phyloP scores from a whole-genome alignment of 2,113 vertebrate species.

The Noctilio leporinus region DNA sequence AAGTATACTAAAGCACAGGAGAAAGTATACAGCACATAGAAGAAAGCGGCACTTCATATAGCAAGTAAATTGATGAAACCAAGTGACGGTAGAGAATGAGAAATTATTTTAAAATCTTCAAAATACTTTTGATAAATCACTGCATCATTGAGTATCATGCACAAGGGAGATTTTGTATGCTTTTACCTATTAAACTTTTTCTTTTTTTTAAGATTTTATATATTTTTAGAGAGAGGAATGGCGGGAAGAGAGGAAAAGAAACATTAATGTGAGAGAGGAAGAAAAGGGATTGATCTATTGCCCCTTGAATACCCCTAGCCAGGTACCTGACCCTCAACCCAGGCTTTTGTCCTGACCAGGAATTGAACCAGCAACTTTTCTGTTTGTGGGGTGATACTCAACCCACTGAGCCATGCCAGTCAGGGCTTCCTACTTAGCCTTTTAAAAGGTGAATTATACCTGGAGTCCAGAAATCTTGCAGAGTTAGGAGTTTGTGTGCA shows the following conservation, averaged over 20 bases:
- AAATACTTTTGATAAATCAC: slow-evolving; percentile 3
- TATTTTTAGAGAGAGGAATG: too few species aligned
- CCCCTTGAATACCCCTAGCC: too few species aligned
- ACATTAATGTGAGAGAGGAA: too few species aligned
- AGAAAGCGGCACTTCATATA: background rate
- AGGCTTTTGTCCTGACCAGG: background rate
- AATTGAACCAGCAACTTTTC: too few species aligned
- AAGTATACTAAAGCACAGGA: background rate
- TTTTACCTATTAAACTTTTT: background rate
- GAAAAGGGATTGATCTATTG: too few species aligned
- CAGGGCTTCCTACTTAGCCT: background rate
- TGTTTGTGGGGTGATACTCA: too few species aligned
- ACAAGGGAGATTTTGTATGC: background rate
- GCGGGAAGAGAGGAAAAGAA: too few species aligned
- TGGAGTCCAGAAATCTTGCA: background rate
- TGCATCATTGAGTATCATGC: background rate
- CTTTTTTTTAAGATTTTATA: too few species aligned
- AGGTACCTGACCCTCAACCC: too few species aligned
- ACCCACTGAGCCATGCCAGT: too few species aligned
- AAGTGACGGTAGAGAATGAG: slow-evolving; percentile 10
- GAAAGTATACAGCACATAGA: background rate
- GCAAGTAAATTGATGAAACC: background rate
- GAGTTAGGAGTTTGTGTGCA: background rate
- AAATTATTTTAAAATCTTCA: slow-evolving; percentile 30
- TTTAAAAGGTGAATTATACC: background rate